Base-by-base conservation (phyloP, 2,113 vertebrate species). In the Columbina picui region DNA sequence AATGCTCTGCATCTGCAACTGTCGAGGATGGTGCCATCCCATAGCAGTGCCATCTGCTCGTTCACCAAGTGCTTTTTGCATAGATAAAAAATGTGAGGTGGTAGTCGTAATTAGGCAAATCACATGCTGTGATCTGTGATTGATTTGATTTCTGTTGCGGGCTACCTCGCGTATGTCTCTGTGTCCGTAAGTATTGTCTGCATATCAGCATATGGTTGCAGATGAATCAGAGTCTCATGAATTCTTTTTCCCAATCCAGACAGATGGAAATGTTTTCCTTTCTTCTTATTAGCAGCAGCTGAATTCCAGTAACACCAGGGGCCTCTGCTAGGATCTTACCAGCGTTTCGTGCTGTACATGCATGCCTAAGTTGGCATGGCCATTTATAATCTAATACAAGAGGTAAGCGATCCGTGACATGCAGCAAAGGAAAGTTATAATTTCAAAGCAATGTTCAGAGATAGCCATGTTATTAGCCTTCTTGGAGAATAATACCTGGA, bases 31-130 rank as follows among this genome's bases (percentile, higher is more conserved):
- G 68, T 89, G 91, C 89, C 89, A 96, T 96, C 91, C 96, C 95
- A 64, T 89, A 95, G 95, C 96, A 97, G 69, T 65, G 93, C 97
- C 98, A 98, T 98, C 97, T 98, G 98, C 92, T 96, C 22, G 0
- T 92, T 95, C 91, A 57, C 94, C 97, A 94, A 97, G 84, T 85
- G 94, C 95, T 95, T 97, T 83, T 90, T 96, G 94, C 76, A 10
- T 85, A n/a, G 83, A 97, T 95, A 89, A 97, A 94, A 97, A 92
- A 95, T 91, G 94, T 94, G 96, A 90, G 88, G 90, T 96, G 89
- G 97, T 97, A 93, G 89, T 97, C 91, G 94, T 97, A 96, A 98
- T 97, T 97, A 98, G 93, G 90, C 92, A 97, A 94, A 93, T 93
- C 97, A 67, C 96, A 91, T 87, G 75, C 95, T 97, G 95, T 97